phyloP scores from a whole-genome alignment of 2,888 invertebrate genomes.

The Drosophila sordidapex region DNA sequence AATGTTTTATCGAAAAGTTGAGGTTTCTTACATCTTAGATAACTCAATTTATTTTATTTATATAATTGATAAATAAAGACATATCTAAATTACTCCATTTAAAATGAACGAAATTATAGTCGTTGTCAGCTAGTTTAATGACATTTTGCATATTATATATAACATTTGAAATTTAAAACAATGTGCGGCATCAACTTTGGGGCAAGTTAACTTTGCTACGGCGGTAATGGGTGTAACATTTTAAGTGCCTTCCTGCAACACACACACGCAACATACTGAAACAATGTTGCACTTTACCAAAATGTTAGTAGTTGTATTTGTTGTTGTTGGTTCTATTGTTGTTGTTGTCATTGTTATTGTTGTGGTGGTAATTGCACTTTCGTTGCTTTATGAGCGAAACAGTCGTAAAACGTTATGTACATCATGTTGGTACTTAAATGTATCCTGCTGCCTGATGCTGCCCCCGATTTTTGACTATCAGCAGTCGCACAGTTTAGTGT shows the following conservation, averaged over 20 bases:
- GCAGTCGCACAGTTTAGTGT: constrained; percentile 16
- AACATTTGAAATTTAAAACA: constrained; percentile 8
- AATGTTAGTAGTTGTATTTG: constrained; percentile 37
- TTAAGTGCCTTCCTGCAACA: constrained; percentile 53
- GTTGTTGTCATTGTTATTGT: constrained; percentile 42
- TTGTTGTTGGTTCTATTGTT: constrained; percentile 30
- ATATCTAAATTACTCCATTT: neutral
- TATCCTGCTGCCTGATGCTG: constrained; percentile 48
- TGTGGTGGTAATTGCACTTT: constrained; percentile 72
- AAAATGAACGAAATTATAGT: neutral
- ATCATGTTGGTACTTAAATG: constrained; percentile 73
- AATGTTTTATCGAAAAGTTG: neutral
- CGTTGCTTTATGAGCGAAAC: constrained; percentile 71
- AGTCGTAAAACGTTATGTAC: constrained; percentile 71
- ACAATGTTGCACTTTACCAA: constrained; percentile 71
- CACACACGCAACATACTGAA: constrained; percentile 18
- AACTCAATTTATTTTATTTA: neutral
- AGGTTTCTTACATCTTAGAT: neutral
- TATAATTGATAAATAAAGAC: neutral
- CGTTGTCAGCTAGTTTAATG: neutral
- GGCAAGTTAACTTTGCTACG: constrained; percentile 25
- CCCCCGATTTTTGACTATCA: constrained; percentile 35
- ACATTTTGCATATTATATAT: constrained; percentile 5
- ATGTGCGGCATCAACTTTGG: constrained; percentile 16
- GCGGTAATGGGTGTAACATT: constrained; percentile 59